phyloP scores from a whole-genome alignment of 2,888 invertebrate genomes.

The Eristalis pertinax region DNA sequence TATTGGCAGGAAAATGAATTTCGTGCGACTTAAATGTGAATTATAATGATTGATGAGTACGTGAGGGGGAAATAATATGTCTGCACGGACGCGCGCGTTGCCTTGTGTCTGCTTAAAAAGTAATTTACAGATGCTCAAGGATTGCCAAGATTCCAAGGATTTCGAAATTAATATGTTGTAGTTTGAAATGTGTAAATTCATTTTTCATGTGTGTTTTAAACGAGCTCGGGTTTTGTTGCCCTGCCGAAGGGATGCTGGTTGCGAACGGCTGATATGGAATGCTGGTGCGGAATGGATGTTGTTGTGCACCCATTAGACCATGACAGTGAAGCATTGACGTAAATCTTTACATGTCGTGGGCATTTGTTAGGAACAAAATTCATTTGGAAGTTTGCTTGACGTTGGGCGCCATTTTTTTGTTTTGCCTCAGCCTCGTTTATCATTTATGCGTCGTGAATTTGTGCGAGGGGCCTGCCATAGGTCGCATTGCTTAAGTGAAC shows the following conservation, averaged over 20 bases:
- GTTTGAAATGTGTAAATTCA: neutral
- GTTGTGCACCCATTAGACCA: neutral
- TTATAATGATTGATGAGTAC: constrained; percentile 59
- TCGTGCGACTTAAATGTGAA: constrained; percentile 43
- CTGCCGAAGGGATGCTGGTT: neutral
- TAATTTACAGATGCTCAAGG: constrained; percentile 34
- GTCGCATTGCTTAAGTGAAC: neutral
- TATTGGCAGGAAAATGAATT: constrained; percentile 52
- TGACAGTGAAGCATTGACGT: neutral
- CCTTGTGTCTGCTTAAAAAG: constrained; percentile 14
- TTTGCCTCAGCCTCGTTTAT: neutral
- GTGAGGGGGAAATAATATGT: constrained; percentile 23
- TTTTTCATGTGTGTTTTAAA: constrained; percentile 13
- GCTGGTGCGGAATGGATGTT: neutral
- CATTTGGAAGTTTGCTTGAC: neutral
- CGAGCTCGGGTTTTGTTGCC: neutral
- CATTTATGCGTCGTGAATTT: neutral
- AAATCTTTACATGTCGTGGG: neutral
- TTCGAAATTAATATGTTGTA: neutral
- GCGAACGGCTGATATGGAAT: neutral
- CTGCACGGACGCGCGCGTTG: neutral
- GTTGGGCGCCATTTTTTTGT: neutral
- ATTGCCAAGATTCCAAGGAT: constrained; percentile 6
- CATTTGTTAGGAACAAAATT: neutral
- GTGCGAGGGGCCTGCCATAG: neutral